phyloP scores from a whole-genome alignment of 1,140 invertebrate species.

The Eueides isabella region DNA sequence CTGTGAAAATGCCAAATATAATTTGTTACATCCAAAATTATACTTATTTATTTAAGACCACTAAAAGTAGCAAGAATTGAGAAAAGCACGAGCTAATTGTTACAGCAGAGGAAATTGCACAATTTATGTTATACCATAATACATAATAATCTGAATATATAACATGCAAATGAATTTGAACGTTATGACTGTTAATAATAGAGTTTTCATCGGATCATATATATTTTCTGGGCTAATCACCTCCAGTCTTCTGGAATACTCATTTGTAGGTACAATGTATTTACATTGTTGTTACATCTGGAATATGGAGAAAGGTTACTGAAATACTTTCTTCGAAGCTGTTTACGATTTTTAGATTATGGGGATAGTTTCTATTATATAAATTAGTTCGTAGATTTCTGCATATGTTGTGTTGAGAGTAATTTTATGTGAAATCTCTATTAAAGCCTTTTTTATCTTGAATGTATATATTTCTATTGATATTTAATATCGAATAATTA shows the following conservation, averaged over 20 bases:
- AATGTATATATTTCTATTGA: no score
- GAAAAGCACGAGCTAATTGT: conserved; percentile 40
- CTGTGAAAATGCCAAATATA: background rate
- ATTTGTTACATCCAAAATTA: background rate
- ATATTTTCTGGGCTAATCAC: conserved; percentile 36
- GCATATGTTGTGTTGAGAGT: no score
- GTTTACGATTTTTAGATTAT: background rate
- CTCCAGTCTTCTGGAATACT: conserved; percentile 38
- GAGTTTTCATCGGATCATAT: conserved; percentile 18
- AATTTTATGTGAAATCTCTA: no score
- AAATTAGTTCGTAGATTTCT: background rate
- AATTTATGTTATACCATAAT: conserved; percentile 42
- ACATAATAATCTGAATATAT: conserved; percentile 38
- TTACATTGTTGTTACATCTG: conserved; percentile 22
- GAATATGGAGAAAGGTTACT: background rate
- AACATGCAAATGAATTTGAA: conserved; percentile 18
- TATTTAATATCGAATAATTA: no score
- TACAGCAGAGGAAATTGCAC: conserved; percentile 40
- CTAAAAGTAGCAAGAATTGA: conserved; percentile 31
- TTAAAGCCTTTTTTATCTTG: no score
- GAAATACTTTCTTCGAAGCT: background rate
- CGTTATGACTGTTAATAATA: background rate
- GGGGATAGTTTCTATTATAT: background rate
- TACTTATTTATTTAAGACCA: conserved; percentile 32
- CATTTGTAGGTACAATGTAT: conserved; percentile 42